Conservation (phyloP, 2,113 vertebrate species). For the Actenoides lindsayi region DNA sequence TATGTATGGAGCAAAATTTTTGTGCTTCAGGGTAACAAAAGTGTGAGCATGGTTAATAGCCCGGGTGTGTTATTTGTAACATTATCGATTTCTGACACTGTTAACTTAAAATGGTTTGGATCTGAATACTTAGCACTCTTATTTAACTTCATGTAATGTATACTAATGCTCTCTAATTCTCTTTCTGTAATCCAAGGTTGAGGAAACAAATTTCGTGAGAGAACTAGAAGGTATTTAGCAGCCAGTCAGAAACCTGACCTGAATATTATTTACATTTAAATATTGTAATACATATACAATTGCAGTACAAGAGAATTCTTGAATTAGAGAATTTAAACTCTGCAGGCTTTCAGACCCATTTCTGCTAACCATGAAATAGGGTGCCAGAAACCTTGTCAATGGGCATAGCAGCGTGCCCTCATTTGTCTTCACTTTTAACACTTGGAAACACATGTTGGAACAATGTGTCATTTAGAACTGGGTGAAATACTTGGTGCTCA, state of each 20-base stretch:
- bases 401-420: rapidly evolving
- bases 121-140: neutral
- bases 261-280: slow-evolving; percentile 37
- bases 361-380: neutral
- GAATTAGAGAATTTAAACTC: neutral
- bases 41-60: neutral
- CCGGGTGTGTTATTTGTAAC: neutral
- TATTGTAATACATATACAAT: neutral
- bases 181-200: neutral
- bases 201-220: neutral
- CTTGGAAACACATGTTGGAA: slow-evolving; percentile 9
- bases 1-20: neutral
- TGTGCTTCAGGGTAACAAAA: neutral
- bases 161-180: slow-evolving; percentile 20
- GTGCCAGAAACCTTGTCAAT: neutral
- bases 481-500: neutral
- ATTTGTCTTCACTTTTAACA: slow-evolving; percentile 19
- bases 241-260: neutral
- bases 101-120: slow-evolving; percentile 5
- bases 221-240: slow-evolving; percentile 4
- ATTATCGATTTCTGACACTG: neutral
- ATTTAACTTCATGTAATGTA: neutral
- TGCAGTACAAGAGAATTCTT: neutral
- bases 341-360: neutral
- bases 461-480: neutral